Base-by-base conservation (phyloP, 2,113 vertebrate genomes). In the Poecile atricapillus region DNA sequence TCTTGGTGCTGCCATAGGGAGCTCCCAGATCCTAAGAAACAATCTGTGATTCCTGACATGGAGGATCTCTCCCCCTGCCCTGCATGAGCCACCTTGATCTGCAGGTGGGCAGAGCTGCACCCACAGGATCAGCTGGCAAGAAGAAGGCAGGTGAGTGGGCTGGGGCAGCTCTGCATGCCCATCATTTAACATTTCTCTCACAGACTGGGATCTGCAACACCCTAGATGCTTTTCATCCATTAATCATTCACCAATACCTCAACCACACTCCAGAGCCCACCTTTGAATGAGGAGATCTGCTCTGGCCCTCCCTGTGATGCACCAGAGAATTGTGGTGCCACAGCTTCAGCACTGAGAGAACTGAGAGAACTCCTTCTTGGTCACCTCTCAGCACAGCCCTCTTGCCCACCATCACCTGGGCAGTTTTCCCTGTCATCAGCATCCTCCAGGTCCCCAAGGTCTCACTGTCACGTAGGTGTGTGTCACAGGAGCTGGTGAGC, bases 281-380 rank as follows among this genome's bases (percentile, higher is more conserved):
- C 24, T 69, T 6, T 62, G 50, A 28, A n/a, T 15, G 58, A 85
- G 44, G 30, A 84, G 22, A 41, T 86, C 30, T 64, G 39, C 79
- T 53, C 41, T 52, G 58, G 25, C 27, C 35, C 28, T 50, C 0
- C 0, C 2, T 49, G 59, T 35, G 68, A 39, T 47, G 49, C 24
- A 80, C 49, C 53, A 56, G 44, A 52, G 44, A 31, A 33, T 4
- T 22, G 17, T 33, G 65, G 28, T 75, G 52, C 30, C 39, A 39
- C 39, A 39, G 39, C 39, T 39, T 12, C 39, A 39, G 39, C 39
- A 39, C 39, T 39, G 14, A 63, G 20, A 0, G 3, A 28, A 33
- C n/a, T n/a, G n/a, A n/a, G n/a, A n/a, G n/a, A n/a, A 27, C 41
- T 56, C 12, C 35, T 85, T 41, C 67, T 59, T 64, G 41, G 50